Evolutionary conservation across 2,113 vertebrate genomes (phyloP).

Genomic region (Abramis brama): DNA sequence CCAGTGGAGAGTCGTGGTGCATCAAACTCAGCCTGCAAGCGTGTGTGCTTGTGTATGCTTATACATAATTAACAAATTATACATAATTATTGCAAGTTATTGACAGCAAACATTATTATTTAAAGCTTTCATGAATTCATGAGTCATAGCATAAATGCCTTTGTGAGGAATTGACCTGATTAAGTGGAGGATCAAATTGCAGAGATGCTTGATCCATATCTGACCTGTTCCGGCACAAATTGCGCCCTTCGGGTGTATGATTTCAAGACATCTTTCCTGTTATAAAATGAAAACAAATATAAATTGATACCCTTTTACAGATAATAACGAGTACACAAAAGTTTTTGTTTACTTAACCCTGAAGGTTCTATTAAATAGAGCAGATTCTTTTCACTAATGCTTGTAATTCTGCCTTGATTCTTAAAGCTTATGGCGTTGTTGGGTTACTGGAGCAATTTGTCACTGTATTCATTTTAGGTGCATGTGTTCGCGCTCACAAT

Average conservation of each 20-base stretch:
- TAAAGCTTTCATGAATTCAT: neutral
- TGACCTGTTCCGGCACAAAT: neutral
- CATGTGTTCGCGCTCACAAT: neutral
- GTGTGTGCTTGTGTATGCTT: no score
- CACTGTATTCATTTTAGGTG: neutral
- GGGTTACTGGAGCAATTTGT: neutral
- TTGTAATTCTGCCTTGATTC: neutral
- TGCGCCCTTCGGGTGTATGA: neutral
- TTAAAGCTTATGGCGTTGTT: neutral
- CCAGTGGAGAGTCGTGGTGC: no score
- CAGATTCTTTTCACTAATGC: neutral
- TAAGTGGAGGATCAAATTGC: neutral
- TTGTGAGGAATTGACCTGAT: neutral
- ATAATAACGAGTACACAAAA: neutral
- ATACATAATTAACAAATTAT: no score
- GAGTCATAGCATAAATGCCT: neutral
- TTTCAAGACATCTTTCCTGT: neutral
- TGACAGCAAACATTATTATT: neutral
- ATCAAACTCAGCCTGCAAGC: no score
- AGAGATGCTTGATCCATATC: neutral
- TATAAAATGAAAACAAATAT: constrained; percentile 13
- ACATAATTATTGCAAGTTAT: no score
- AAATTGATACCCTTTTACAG: neutral
- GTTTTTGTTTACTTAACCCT: neutral
- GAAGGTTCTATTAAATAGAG: neutral